These are phyloP conservation scores for Caenorhabditis sp. DNA, from an alignment of 2,888 invertebrate species.

Conservation along the genomic window DNA sequence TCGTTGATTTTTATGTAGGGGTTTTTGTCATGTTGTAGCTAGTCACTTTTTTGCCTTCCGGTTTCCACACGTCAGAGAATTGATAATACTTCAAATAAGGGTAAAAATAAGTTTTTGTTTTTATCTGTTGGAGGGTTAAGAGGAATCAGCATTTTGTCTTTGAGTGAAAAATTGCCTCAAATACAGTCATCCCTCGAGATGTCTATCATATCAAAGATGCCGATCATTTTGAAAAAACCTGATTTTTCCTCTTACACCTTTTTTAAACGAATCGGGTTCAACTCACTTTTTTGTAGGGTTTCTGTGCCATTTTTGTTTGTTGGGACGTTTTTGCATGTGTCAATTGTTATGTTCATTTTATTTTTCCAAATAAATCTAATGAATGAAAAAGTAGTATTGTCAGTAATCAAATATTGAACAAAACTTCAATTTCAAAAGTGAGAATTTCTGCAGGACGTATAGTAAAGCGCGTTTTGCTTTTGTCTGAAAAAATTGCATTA, in stretches of 20 bases:
- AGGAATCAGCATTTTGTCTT: not conserved
- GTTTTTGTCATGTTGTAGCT: not conserved
- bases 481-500: constrained; percentile 1
- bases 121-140: constrained; percentile 3
- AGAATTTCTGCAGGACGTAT: constrained; percentile 49
- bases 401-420: not conserved
- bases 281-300: not conserved
- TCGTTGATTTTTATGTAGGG: not conserved
- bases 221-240: too few species aligned
- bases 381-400: not conserved
- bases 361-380: not conserved
- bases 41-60: not conserved
- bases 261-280: not conserved
- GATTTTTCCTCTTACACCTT: too few species aligned
- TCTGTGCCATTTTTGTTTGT: not conserved
- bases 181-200: too few species aligned
- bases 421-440: constrained; percentile 36
- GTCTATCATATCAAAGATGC: too few species aligned
- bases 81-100: not conserved
- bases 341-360: not conserved
- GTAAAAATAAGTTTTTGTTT: too few species aligned
- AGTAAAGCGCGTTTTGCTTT: constrained; percentile 7
- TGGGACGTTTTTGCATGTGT: not conserved
- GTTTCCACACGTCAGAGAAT: not conserved
- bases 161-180: too few species aligned